These are phyloP conservation scores for Dromius quadrimaculatus DNA, from an alignment of 2,888 invertebrate species.

Conservation along the genomic window DNA sequence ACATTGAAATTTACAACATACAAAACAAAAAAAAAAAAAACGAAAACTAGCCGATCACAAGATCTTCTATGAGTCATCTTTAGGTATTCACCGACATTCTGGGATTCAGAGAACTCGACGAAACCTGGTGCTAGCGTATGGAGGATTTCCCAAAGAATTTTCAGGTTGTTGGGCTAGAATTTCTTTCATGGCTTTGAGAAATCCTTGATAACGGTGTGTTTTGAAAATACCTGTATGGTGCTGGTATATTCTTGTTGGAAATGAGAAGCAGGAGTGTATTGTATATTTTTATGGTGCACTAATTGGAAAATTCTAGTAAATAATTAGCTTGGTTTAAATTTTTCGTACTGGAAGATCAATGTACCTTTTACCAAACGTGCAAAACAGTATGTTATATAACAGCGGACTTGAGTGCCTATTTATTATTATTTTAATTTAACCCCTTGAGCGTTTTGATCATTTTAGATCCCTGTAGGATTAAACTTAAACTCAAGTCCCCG, in stretches of 20 bases:
- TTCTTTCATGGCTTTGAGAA: background rate
- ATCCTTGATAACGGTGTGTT: slow-evolving; percentile 2
- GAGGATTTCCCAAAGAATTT: background rate
- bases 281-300: too few relatives aligned
- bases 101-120: background rate
- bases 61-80: slow-evolving; percentile 18
- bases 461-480: too few relatives aligned
- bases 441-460: too few relatives aligned
- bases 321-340: background rate
- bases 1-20: slow-evolving; percentile 10
- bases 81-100: slow-evolving; percentile 6
- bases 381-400: too few relatives aligned
- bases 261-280: background rate
- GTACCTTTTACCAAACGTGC: too few relatives aligned
- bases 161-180: background rate
- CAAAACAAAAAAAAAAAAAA: slow-evolving; percentile 12
- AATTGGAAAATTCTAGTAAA: background rate
- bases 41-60: slow-evolving; percentile 15
- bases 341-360: too few relatives aligned
- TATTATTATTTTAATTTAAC: too few relatives aligned
- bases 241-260: slow-evolving; percentile 17
- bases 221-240: slow-evolving; percentile 3
- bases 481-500: too few relatives aligned
- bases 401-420: too few relatives aligned
- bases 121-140: background rate